These are phyloP conservation scores for Philereme vetulata DNA, from an alignment of 2,888 invertebrate species.

Conservation along the genomic window DNA sequence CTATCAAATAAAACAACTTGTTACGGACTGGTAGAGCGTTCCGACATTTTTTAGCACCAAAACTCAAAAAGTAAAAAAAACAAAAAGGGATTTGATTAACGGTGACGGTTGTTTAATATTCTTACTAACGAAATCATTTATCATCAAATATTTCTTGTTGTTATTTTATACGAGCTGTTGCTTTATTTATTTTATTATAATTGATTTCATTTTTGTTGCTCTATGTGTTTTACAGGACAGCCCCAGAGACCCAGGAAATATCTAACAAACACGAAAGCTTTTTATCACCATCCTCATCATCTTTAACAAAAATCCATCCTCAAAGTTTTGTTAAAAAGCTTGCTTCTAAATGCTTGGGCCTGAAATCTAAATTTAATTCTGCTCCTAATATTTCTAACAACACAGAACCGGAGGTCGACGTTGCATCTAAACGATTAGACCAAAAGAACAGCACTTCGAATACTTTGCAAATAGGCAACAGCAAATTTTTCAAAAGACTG, in stretches of 20 bases:
- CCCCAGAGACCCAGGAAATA: slow-evolving; percentile 78
- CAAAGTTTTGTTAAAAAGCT: slow-evolving; percentile 81
- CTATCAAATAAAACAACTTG: slow-evolving; percentile 53
- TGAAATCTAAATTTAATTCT: slow-evolving; percentile 78
- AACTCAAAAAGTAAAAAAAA: no score
- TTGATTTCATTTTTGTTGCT: slow-evolving; percentile 68
- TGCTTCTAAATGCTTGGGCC: slow-evolving; percentile 81
- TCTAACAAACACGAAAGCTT: slow-evolving; percentile 75
- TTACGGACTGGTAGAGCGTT: slow-evolving; percentile 51
- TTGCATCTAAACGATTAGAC: slow-evolving; percentile 60
- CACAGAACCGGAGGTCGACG: slow-evolving; percentile 65
- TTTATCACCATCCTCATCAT: slow-evolving; percentile 73
- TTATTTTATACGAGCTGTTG: slow-evolving; percentile 14
- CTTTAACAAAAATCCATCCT: slow-evolving; percentile 72
- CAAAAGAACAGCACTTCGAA: slow-evolving; percentile 59
- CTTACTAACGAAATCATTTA: slow-evolving; percentile 20
- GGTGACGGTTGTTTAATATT: slow-evolving; percentile 31
- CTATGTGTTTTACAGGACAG: slow-evolving; percentile 81
- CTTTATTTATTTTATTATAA: slow-evolving; percentile 39
- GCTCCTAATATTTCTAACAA: slow-evolving; percentile 79
- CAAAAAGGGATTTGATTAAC: slow-evolving; percentile 4
- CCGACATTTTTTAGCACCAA: neutral
- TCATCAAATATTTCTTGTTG: slow-evolving; percentile 16
- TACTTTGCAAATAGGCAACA: slow-evolving; percentile 74
- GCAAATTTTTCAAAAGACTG: slow-evolving; percentile 76